Conservation (phyloP, 2,888 invertebrate species). For the Pseudococcus viburni region DNA sequence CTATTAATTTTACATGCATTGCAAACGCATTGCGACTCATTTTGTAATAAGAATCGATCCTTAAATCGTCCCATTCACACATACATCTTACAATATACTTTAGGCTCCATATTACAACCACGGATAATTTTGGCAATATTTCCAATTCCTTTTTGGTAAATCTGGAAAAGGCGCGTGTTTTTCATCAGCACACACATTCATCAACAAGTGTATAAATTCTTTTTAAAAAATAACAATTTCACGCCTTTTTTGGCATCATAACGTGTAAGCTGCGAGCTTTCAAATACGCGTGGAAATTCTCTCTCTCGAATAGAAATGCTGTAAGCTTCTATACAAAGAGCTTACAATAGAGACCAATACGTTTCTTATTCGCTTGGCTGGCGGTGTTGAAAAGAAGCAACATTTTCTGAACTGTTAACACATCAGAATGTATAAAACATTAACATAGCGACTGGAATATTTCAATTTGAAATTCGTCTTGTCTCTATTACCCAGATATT, state of each 20-base stretch:
- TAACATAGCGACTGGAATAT: constrained; percentile 17
- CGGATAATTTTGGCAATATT: background rate
- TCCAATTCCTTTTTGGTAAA: background rate
- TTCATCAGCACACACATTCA: background rate
- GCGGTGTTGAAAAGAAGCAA: constrained; percentile 2
- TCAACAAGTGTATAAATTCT: constrained; percentile 37
- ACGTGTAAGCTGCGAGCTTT: constrained; percentile 2
- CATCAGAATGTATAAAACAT: background rate
- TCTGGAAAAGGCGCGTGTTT: background rate
- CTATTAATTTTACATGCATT: no score
- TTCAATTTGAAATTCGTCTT: constrained; percentile 44
- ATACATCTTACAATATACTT: background rate
- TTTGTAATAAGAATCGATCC: background rate
- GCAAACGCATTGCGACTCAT: no score
- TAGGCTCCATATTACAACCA: background rate
- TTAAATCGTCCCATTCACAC: background rate
- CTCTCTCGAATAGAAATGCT: background rate
- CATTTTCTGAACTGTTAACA: constrained; percentile 9
- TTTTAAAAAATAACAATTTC: background rate
- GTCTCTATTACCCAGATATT: background rate
- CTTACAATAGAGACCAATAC: constrained; percentile 5
- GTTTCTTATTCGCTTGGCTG: constrained; percentile 20
- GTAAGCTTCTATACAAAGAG: background rate
- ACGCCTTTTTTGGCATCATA: constrained; percentile 14
- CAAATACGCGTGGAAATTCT: background rate